Conservation (phyloP, 2,797 vertebrate species). For the Odontamblyopus lacepedii region DNA sequence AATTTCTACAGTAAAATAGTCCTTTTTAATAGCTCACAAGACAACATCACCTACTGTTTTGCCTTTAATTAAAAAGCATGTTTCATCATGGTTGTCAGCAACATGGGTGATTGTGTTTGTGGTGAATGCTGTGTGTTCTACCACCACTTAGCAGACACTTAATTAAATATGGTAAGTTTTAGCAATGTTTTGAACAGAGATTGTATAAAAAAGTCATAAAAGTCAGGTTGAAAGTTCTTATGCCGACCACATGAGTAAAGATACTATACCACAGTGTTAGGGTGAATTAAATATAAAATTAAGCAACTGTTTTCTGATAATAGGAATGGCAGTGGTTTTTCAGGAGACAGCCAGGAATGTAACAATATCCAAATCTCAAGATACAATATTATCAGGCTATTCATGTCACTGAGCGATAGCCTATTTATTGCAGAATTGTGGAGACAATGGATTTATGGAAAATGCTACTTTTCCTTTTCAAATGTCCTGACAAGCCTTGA, state of each 20-base stretch:
- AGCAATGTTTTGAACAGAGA: not conserved
- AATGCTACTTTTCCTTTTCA: not conserved
- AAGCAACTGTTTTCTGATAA: not conserved
- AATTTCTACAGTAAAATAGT: conserved; percentile 26
- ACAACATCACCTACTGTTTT: conserved; percentile 1
- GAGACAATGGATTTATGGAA: not conserved
- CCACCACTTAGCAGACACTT: not conserved
- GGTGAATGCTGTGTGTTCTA: conserved; percentile 16
- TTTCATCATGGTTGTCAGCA: conserved; percentile 27
- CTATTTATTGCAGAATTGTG: not conserved
- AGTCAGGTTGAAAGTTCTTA: too few species aligned
- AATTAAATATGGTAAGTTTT: conserved; percentile 1
- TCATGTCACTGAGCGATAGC: not conserved
- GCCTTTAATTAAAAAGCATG: conserved; percentile 6
- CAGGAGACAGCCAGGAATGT: not conserved
- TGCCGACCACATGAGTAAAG: too few species aligned
- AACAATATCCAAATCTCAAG: not conserved
- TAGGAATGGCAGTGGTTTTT: not conserved
- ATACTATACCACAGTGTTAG: too few species aligned
- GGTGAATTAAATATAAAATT: not conserved
- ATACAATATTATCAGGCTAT: not conserved
- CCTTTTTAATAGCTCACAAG: conserved; percentile 32
- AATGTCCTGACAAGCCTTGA: not conserved
- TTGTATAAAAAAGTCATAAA: too few species aligned
- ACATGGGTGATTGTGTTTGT: conserved; percentile 41